Evolutionary conservation across 2,797 vertebrate species (phyloP).

Genomic region (Coilia nasus): DNA sequence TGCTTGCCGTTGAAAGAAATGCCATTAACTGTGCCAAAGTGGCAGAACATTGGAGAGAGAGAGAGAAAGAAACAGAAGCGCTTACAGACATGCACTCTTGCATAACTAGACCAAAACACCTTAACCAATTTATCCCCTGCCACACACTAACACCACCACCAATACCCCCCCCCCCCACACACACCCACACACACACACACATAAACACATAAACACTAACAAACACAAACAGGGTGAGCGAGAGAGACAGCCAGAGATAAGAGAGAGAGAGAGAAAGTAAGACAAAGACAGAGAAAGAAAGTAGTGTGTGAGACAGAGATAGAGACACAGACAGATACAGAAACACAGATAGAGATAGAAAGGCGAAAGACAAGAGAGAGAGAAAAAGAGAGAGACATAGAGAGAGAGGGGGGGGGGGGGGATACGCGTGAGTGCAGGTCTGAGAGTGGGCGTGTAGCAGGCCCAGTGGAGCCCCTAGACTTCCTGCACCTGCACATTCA

Average conservation of each 20-base stretch:
- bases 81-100: neutral
- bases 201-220: neutral
- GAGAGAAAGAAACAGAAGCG: neutral
- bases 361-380: neutral
- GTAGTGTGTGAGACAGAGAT: no score
- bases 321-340: no score
- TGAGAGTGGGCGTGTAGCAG: slow-evolving; percentile 34
- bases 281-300: no score
- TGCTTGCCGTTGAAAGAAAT: neutral
- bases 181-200: neutral
- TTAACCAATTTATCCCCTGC: slow-evolving; percentile 7
- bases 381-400: neutral
- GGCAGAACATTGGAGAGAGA: neutral
- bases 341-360: no score
- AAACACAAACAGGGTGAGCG: neutral
- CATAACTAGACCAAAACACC: neutral
- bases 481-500: slow-evolving; percentile 69
- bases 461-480: slow-evolving; percentile 47
- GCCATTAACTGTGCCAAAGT: neutral
- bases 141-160: neutral
- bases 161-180: neutral
- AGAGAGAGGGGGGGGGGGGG: neutral
- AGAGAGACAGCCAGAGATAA: no score
- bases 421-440: slow-evolving; percentile 36
- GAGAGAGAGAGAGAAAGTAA: no score